phyloP scores from a whole-genome alignment of 1,140 invertebrate species.

The Platyscapa corneri region DNA sequence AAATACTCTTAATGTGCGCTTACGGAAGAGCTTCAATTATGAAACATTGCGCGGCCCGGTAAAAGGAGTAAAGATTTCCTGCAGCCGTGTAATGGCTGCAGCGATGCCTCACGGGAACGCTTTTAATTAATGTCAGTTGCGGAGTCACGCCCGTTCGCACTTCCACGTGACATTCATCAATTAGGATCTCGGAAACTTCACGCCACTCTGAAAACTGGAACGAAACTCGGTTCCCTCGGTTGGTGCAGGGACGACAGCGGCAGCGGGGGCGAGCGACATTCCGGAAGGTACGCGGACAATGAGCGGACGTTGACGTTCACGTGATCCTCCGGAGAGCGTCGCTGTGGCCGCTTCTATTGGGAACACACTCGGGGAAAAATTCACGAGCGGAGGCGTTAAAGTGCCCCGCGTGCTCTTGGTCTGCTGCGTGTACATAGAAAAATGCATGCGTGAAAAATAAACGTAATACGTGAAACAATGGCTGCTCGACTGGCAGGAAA shows the following conservation, averaged over 20 bases:
- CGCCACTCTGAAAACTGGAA: slow-evolving; percentile 37
- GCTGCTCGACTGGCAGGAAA: neutral
- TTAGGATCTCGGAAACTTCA: slow-evolving; percentile 40
- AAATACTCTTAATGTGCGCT: neutral
- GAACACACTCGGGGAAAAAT: too few species aligned
- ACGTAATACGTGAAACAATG: too few species aligned
- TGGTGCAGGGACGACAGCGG: too few species aligned
- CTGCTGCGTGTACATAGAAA: too few species aligned
- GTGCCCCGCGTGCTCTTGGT: neutral
- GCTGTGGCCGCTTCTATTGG: too few species aligned
- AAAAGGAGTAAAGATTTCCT: slow-evolving; percentile 35
- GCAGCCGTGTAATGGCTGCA: neutral
- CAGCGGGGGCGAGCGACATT: neutral
- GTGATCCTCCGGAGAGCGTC: slow-evolving; percentile 4
- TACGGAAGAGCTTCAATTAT: neutral
- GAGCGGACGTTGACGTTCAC: slow-evolving; percentile 25
- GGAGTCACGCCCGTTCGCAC: neutral
- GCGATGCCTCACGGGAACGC: neutral
- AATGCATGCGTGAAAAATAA: too few species aligned
- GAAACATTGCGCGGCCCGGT: neutral
- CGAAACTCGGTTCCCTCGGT: slow-evolving; percentile 39
- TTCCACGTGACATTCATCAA: slow-evolving; percentile 35
- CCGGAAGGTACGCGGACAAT: slow-evolving; percentile 6
- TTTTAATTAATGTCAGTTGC: slow-evolving; percentile 31
- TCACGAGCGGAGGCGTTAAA: neutral